Evolutionary conservation across 1,140 invertebrate genomes (phyloP).

Genomic region (Anastrepha obliqua): DNA sequence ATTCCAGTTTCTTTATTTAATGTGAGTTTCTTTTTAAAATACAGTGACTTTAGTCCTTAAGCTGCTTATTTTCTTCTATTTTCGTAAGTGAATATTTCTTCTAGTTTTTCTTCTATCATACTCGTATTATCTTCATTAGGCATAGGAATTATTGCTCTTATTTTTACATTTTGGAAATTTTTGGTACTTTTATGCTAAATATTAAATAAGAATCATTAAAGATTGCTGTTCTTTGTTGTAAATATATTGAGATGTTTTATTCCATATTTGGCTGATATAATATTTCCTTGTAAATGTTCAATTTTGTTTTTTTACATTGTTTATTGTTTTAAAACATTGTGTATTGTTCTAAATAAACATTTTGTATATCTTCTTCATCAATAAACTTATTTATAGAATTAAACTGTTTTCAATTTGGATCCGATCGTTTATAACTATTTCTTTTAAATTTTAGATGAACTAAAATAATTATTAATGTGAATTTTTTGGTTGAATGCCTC

Average conservation of each 20-base stretch:
- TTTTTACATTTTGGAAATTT: constrained; percentile 10
- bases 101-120: background rate
- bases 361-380: constrained; percentile 28
- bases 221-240: background rate
- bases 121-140: constrained; percentile 23
- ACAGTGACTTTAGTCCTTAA: too few species aligned
- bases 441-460: background rate
- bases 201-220: constrained; percentile 43
- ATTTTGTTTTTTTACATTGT: too few species aligned
- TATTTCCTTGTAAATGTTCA: too few species aligned
- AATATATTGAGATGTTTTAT: too few species aligned
- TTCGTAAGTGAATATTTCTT: constrained; percentile 45
- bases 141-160: constrained; percentile 15
- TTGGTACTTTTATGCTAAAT: background rate
- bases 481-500: background rate
- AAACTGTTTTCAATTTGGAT: background rate
- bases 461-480: background rate
- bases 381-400: background rate
- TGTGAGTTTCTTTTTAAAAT: too few species aligned
- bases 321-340: background rate
- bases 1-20: too few species aligned
- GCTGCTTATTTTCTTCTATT: background rate
- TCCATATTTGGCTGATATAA: too few species aligned
- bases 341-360: constrained; percentile 8
- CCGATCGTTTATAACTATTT: background rate